A percentile compares a stretch with the other conserved stretches of the same genome.
Conservation (phyloP, 2,888 invertebrate species). For the Leuctra nigra region DNA sequence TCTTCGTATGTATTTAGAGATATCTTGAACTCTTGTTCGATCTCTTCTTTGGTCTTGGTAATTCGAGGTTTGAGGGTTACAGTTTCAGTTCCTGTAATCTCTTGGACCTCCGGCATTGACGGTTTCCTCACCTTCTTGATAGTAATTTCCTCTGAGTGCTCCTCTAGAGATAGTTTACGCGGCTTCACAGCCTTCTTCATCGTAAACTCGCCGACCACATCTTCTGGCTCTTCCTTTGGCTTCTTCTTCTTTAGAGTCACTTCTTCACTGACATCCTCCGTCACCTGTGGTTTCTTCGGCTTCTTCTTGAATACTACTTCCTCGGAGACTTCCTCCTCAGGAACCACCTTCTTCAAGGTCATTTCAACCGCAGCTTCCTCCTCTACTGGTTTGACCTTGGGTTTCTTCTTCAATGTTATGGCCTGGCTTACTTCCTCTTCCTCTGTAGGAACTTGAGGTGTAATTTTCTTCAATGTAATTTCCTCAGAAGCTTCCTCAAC, state of each 20-base stretch:
- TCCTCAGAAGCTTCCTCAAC: slow-evolving; percentile 37
- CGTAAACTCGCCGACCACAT: slow-evolving; percentile 36
- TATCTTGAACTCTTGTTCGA: slow-evolving; percentile 85
- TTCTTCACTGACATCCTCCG: slow-evolving; percentile 56
- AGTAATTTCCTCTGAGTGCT: slow-evolving; percentile 55
- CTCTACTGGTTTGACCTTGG: slow-evolving; percentile 32
- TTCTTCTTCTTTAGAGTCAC: slow-evolving; percentile 68
- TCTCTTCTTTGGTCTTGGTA: slow-evolving; percentile 75
- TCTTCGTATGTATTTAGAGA: slow-evolving; percentile 79
- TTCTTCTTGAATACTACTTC: slow-evolving; percentile 49
- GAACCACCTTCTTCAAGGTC: slow-evolving; percentile 29
- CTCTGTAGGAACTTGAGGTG: slow-evolving; percentile 37
- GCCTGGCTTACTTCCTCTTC: slow-evolving; percentile 30
- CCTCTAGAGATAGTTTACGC: slow-evolving; percentile 27
- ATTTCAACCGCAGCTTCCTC: slow-evolving; percentile 34
- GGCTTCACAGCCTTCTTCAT: slow-evolving; percentile 28
- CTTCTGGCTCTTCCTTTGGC: slow-evolving; percentile 40
- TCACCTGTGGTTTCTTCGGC: slow-evolving; percentile 37
- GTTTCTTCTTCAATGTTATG: slow-evolving; percentile 30
- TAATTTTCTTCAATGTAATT: slow-evolving; percentile 35
- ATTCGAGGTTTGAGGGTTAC: slow-evolving; percentile 72
- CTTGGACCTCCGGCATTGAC: slow-evolving; percentile 57
- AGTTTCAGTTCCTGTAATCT: slow-evolving; percentile 66
- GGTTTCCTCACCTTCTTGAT: slow-evolving; percentile 67
- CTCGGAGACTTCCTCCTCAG: slow-evolving; percentile 37